Base-by-base conservation (phyloP, 2,797 vertebrate genomes). In the Glyptemys insculpta region DNA sequence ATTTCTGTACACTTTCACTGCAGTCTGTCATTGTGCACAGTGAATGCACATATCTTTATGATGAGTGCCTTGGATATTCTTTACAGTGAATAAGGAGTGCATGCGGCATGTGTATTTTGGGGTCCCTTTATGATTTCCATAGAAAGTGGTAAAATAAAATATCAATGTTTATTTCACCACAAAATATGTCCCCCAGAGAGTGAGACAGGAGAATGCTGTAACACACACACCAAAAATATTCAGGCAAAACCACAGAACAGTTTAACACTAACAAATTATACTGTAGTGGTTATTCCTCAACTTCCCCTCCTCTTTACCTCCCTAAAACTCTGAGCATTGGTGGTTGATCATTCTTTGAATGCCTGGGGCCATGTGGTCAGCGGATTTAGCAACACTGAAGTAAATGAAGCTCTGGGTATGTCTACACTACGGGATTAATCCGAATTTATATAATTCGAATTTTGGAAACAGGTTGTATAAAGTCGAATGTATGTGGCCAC, bases 161-260 rank as follows among this genome's bases (percentile, higher is more conserved):
- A 68, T 15, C 18, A 65, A 15, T 65, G 59, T 65, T 65, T 65
- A n/a, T 34, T 65, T 65, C 59, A 21, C 62, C 18, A 44, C 7
- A 15, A 76, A 76, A 76, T 76, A 47, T 4, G 11, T 14, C 12
- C 72, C 25, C 25, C 23, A 76, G 23, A 44, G 9, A 44, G 18
- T 25, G 41, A 76, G 72, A 68, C 7, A 68, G 34, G 34, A 76
- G 41, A 47, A 47, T 44, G 12, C 25, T 76, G 34, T 68, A 44
- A 76, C 41, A 41, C 41, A 29, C 72, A 76, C 6, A 76, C 6
- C 72, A 76, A 88, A 92, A 88, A 93, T 79, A 79, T n/a, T 65
- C 68, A 65, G 76, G 41, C 47, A 93, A 96, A 96, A 90, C 92
- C 94, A 96, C 90, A 81, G 41, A 88, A 86, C 90, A 65, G 54